Conservation (phyloP, 2,797 vertebrate genomes). For the Siniperca scherzeri region DNA sequence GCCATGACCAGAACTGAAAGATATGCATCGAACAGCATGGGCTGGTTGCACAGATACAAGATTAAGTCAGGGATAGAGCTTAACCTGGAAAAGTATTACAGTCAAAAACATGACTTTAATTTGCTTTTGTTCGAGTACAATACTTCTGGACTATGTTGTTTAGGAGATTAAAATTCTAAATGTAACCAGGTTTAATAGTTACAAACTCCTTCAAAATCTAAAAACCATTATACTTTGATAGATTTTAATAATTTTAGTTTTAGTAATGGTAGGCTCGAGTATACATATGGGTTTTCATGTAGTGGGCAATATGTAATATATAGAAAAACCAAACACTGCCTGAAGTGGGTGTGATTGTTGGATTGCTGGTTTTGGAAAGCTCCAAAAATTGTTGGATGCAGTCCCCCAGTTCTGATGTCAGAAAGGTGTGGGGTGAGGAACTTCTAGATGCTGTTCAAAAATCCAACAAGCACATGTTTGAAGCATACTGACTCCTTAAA, state of each 20-base stretch:
- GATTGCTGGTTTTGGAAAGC: not conserved
- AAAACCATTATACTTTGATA: not conserved
- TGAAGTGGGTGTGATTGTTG: not conserved
- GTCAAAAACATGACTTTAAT: slow-evolving; percentile 1
- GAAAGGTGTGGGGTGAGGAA: not conserved
- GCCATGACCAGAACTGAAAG: slow-evolving; percentile 11
- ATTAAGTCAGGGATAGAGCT: slow-evolving; percentile 22
- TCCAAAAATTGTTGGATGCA: too few species aligned
- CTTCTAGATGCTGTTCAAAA: not conserved
- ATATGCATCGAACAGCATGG: slow-evolving; percentile 39
- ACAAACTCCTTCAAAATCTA: not conserved
- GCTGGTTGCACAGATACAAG: slow-evolving; percentile 21
- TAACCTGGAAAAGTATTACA: slow-evolving; percentile 18
- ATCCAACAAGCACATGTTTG: not conserved
- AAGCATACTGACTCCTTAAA: not conserved
- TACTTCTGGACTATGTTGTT: not conserved
- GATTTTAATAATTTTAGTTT: slow-evolving; percentile 1
- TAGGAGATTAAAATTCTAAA: slow-evolving; percentile 20
- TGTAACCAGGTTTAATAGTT: not conserved
- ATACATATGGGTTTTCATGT: not conserved
- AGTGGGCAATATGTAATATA: not conserved
- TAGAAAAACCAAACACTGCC: not conserved
- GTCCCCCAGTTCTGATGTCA: not conserved
- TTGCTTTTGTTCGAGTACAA: slow-evolving; percentile 18
- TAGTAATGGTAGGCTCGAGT: not conserved